Evolutionary conservation across 1,140 invertebrate genomes (phyloP), one percentile per base, ranked within the genome.

Genomic region (Phthorimaea operculella): DNA sequence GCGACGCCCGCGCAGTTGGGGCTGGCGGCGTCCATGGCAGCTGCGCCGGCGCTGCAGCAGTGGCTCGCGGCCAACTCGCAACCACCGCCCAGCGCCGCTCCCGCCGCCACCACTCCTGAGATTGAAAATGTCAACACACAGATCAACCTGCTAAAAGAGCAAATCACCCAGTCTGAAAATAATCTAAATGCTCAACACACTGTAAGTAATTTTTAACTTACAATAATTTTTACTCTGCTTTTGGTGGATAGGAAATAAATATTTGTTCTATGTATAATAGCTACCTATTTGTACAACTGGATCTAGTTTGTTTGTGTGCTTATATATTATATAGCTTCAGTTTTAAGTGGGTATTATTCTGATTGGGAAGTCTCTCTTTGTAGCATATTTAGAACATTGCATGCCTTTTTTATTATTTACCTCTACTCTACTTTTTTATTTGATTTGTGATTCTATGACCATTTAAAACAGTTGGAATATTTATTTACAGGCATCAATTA

Each of bases 131-230:
- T 89, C 54, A 83, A 86, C 61, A 83, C 88, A 52, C 95, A 98
- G 79, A 92, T 96, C 71, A 90, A 90, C 61, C 89, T 91, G 51
- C 82, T 97, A 54, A 91, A 94, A 68, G 96, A 98, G 70, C 96
- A 98, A 87, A 96, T 98, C 50, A 90, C 91, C 64, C 96, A 98
- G 82, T 97, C 95, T 68, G 96, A 98, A 86, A 91, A 92, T 70
- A 98, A 98, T 89, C 87, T 99, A 55, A 92, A 92, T 63, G 96
- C 96, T 44, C 97, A 99, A 76, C 95, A 98, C 84, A 90, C 93
- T 70, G 93, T 93, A 76, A 83, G 81, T 72, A 57, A 28, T 4
- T 28, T 28, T 28, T 2, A 28, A 28, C 21, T 4, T 28, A 4
- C 2, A 28, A 55, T 16, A 36, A 42, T 12, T 49, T 14, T 18